These are phyloP conservation scores for Empidonax alnorum DNA, from an alignment of 2,113 vertebrate species.

Conservation along the genomic window DNA sequence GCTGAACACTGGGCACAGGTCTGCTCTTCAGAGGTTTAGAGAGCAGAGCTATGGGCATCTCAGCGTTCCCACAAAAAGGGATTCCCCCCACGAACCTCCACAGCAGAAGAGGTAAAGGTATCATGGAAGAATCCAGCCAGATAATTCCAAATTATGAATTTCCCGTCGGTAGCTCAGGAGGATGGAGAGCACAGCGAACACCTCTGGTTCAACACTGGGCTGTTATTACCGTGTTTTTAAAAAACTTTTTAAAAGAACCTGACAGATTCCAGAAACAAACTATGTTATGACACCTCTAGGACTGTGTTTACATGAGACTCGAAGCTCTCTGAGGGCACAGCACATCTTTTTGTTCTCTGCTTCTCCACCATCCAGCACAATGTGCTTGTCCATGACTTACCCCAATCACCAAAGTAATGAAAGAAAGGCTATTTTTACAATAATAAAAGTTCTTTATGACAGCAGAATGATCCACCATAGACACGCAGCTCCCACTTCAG, in stretches of 20 bases:
- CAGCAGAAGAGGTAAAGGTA: background rate
- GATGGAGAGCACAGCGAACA: rapidly evolving
- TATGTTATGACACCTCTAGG: background rate
- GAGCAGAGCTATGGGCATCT: background rate
- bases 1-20: background rate
- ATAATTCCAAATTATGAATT: background rate
- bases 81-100: background rate
- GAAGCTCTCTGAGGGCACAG: background rate
- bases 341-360: background rate
- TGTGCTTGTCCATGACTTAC: background rate
- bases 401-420: background rate
- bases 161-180: background rate
- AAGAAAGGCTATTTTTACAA: constrained; percentile 7
- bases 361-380: background rate
- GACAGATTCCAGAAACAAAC: background rate
- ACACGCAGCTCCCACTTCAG: background rate
- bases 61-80: background rate
- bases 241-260: background rate
- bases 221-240: background rate
- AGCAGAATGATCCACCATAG: background rate
- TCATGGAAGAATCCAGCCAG: background rate
- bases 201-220: background rate
- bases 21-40: background rate
- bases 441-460: constrained; percentile 7
- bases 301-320: background rate